Evolutionary conservation across 2,888 invertebrate species (phyloP).

Genomic region (Parasteatoda lunata): DNA sequence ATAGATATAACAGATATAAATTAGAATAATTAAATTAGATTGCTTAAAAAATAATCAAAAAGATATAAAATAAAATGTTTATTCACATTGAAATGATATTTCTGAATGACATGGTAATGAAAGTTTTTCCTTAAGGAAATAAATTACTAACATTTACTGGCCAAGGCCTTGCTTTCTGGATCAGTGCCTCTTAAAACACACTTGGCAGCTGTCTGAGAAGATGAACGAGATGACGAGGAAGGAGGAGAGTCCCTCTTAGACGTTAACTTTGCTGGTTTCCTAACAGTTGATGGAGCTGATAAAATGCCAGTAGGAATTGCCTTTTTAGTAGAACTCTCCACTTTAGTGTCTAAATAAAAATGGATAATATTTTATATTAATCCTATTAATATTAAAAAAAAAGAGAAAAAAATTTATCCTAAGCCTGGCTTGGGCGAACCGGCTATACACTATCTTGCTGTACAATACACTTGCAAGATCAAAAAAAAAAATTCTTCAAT

Average conservation of each 20-base stretch:
- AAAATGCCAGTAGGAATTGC: slow-evolving; percentile 53
- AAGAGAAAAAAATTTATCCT: too few relatives aligned
- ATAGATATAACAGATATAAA: not conserved
- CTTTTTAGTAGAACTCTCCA: slow-evolving; percentile 39
- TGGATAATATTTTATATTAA: not conserved
- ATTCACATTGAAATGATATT: not conserved
- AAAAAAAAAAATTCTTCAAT: too few relatives aligned
- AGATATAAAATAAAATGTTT: not conserved
- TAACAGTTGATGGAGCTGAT: slow-evolving; percentile 55
- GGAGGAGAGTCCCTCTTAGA: slow-evolving; percentile 29
- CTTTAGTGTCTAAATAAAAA: slow-evolving; percentile 23
- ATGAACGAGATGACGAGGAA: slow-evolving; percentile 27
- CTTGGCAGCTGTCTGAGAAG: slow-evolving; percentile 51
- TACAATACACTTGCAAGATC: too few relatives aligned
- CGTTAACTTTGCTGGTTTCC: slow-evolving; percentile 50
- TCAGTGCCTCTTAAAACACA: slow-evolving; percentile 64
- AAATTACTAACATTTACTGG: slow-evolving; percentile 49
- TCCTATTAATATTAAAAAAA: too few relatives aligned
- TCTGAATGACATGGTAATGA: not conserved
- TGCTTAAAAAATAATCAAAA: not conserved
- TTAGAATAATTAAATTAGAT: not conserved
- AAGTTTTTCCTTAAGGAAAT: not conserved
- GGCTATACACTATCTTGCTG: too few relatives aligned
- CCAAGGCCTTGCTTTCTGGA: slow-evolving; percentile 57
- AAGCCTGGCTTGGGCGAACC: too few relatives aligned